phyloP scores from a whole-genome alignment of 2,888 invertebrate species.

The Dioctria linearis region DNA sequence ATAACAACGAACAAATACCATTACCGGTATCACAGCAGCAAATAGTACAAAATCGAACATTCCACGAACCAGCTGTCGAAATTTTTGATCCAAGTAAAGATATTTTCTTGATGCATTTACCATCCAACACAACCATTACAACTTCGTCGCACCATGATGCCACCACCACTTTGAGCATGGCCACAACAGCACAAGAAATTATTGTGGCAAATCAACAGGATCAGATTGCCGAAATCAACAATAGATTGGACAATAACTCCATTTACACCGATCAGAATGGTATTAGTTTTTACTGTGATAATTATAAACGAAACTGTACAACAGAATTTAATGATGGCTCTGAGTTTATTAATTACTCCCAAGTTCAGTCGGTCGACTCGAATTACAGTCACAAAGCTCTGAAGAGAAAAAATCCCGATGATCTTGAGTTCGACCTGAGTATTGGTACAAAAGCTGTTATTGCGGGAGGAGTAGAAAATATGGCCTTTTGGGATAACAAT shows the following conservation, averaged over 20 bases:
- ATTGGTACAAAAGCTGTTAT: background rate
- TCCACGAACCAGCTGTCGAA: slow-evolving; percentile 2
- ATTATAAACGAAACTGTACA: background rate
- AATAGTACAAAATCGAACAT: background rate
- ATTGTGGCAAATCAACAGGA: background rate
- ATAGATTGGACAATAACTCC: background rate
- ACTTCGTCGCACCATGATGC: background rate
- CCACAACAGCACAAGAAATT: background rate
- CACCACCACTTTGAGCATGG: background rate
- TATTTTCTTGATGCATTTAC: background rate
- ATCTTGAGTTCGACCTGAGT: slow-evolving; percentile 9
- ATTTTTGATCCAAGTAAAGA: slow-evolving; percentile 5
- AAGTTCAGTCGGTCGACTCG: slow-evolving; percentile 30
- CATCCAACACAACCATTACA: background rate
- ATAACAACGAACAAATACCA: too few relatives aligned
- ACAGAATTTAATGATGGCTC: background rate
- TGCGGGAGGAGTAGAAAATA: background rate
- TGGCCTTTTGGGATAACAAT: slow-evolving; percentile 20
- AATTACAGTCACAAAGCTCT: slow-evolving; percentile 47
- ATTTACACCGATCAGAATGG: slow-evolving; percentile 1
- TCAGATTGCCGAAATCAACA: background rate
- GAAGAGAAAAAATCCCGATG: slow-evolving; percentile 76
- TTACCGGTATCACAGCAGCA: background rate
- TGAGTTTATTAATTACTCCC: slow-evolving; percentile 54
- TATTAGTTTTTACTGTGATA: slow-evolving; percentile 31